phyloP scores from a whole-genome alignment of 37 sponge, comb jelly and placozoan species.

The Mnemiopsis leidyi region DNA sequence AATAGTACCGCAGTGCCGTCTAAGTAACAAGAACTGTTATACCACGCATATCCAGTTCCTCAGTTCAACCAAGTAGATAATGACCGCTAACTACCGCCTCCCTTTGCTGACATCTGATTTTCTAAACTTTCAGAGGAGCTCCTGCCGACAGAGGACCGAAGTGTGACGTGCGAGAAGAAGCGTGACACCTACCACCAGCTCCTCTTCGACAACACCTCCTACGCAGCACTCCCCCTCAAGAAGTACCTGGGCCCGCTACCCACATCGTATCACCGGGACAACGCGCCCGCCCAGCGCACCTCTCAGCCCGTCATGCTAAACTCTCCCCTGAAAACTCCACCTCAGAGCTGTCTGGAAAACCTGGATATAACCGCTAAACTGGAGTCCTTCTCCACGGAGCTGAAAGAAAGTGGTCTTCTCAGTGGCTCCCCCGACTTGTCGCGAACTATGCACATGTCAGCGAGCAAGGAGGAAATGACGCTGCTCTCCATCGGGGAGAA shows the following conservation, averaged over 20 bases:
- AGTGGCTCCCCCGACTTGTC: not conserved
- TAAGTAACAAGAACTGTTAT: too few relatives aligned
- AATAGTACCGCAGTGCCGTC: too few relatives aligned
- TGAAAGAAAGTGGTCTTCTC: not conserved
- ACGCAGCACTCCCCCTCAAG: not conserved
- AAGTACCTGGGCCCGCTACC: not conserved
- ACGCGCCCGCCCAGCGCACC: not conserved
- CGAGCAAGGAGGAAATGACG: slow-evolving; percentile 40
- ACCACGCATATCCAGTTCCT: too few relatives aligned
- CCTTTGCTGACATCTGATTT: not conserved
- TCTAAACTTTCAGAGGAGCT: not conserved
- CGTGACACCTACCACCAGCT: not conserved
- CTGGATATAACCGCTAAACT: slow-evolving; percentile 18
- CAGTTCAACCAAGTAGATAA: too few relatives aligned
- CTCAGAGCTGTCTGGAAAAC: slow-evolving; percentile 21
- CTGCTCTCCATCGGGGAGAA: slow-evolving; percentile 13
- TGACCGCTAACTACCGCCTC: too few relatives aligned
- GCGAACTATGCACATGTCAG: not conserved
- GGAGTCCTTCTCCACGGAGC: not conserved
- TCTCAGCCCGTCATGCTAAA: not conserved
- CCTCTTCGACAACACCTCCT: not conserved
- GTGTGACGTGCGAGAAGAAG: not conserved
- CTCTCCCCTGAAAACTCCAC: slow-evolving; percentile 33
- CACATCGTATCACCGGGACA: not conserved
- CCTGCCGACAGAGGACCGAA: not conserved